Percentiles rank a stretch among this genome's conserved stretches.
Evolutionary conservation across 92 coral and sea anemone genomes (phyloP).

Genomic region (Micromussa lordhowensis): DNA sequence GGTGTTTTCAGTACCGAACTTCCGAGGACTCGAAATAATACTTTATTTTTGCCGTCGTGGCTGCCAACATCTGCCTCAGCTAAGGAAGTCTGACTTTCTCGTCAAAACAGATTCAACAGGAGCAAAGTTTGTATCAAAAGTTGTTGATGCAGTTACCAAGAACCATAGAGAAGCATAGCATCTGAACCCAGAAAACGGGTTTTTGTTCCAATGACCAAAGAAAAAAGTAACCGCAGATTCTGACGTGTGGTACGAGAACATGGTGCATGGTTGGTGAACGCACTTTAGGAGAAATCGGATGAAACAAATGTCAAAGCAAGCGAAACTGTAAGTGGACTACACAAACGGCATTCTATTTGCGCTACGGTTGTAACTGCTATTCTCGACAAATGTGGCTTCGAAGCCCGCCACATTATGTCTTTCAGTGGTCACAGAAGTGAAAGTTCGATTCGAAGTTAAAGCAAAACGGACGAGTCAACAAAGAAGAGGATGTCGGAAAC

Average conservation of each 20-base stretch:
- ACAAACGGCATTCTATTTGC: background rate
- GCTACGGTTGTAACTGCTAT: background rate
- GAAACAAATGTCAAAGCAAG: constrained; percentile 22
- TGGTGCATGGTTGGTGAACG: constrained; percentile 60
- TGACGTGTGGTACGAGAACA: constrained; percentile 67
- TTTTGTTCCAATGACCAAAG: constrained; percentile 69
- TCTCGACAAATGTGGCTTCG: background rate
- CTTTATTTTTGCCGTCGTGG: too few species aligned
- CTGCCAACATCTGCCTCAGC: too few species aligned
- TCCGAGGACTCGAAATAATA: too few species aligned
- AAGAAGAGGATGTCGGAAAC: background rate
- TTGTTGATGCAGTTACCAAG: too few species aligned
- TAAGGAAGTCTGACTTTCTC: too few species aligned
- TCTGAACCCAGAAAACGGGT: constrained; percentile 61
- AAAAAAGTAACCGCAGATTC: constrained; percentile 2
- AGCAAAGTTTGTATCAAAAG: too few species aligned
- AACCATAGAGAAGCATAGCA: background rate
- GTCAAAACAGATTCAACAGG: too few species aligned
- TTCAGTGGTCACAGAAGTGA: background rate
- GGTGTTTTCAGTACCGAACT: too few species aligned
- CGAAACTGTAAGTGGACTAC: background rate
- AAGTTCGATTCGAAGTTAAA: background rate
- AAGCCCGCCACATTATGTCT: background rate
- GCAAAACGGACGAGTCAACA: background rate
- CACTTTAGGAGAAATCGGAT: constrained; percentile 38